phyloP scores from a whole-genome alignment of 2,797 vertebrate species.

The Meda fulgida region DNA sequence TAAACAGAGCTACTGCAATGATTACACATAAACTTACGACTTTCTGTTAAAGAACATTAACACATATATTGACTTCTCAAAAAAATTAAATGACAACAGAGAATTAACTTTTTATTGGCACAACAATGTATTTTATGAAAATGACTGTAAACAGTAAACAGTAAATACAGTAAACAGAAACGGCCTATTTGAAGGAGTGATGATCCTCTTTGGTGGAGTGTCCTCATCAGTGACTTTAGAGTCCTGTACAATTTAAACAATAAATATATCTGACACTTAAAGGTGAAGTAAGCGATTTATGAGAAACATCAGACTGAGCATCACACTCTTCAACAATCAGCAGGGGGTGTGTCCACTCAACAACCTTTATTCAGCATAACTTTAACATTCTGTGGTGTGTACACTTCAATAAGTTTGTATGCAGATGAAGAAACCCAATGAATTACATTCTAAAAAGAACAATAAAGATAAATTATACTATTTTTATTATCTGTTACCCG shows the following conservation, averaged over 20 bases:
- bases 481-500: no score
- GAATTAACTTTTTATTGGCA: neutral
- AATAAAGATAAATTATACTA: neutral
- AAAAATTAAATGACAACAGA: neutral
- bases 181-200: neutral
- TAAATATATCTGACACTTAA: neutral
- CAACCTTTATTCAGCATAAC: neutral
- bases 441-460: neutral
- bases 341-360: no score
- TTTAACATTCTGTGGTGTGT: neutral
- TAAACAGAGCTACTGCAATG: no score
- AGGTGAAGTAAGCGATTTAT: neutral
- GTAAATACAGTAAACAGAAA: neutral
- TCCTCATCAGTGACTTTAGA: neutral
- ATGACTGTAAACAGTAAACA: neutral
- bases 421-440: neutral
- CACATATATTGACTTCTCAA: neutral
- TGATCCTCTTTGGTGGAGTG: neutral
- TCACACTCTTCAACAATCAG: no score
- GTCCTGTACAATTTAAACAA: neutral
- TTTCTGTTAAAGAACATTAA: neutral
- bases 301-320: neutral
- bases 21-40: no score
- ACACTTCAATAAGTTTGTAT: neutral
- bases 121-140: neutral